Conservation (phyloP, 2,888 invertebrate genomes). For the Torymus texanus region DNA sequence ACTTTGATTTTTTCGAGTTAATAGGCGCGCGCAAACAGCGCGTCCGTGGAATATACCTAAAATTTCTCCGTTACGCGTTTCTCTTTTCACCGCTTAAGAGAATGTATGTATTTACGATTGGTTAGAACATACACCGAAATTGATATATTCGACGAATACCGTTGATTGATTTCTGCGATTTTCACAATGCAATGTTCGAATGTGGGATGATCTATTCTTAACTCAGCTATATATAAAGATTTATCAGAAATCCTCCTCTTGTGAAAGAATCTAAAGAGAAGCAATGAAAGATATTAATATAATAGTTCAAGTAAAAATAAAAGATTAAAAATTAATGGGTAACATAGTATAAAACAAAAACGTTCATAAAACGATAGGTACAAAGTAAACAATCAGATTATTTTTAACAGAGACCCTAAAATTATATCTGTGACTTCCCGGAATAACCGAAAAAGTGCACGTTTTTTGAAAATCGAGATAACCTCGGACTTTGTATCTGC, state of each 20-base stretch:
- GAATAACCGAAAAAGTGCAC: too few species aligned
- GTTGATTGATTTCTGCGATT: not conserved
- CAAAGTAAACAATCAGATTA: constrained; percentile 21
- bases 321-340: constrained; percentile 22
- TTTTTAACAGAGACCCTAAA: not conserved
- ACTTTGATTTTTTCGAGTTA: constrained; percentile 49
- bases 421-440: too few species aligned
- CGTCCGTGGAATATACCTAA: constrained; percentile 22
- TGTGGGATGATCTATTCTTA: constrained; percentile 20
- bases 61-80: constrained; percentile 13
- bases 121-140: too few species aligned
- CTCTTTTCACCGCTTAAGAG: not conserved
- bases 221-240: constrained; percentile 11
- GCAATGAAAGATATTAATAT: constrained; percentile 31
- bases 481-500: too few species aligned
- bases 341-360: constrained; percentile 10
- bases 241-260: constrained; percentile 2
- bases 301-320: constrained; percentile 44
- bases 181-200: not conserved
- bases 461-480: too few species aligned
- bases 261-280: not conserved
- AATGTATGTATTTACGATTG: too few species aligned
- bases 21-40: too few species aligned
- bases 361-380: constrained; percentile 13
- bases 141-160: too few species aligned